These are phyloP conservation scores for Canis aureus DNA, from an alignment of 2,113 vertebrate genomes.

Conservation along the genomic window DNA sequence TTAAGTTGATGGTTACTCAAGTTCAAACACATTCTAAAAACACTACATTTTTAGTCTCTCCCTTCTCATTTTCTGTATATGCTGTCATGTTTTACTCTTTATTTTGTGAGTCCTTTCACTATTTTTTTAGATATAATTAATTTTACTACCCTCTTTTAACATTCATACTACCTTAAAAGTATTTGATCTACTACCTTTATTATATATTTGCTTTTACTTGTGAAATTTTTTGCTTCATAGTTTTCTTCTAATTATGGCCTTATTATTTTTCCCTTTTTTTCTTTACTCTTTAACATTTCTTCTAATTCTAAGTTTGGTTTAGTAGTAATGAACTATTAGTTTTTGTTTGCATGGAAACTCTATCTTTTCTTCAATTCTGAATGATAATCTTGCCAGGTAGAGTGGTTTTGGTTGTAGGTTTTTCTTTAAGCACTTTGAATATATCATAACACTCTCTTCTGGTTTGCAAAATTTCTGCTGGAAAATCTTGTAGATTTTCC, in stretches of 20 bases:
- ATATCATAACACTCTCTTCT: not conserved
- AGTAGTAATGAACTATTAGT: not conserved
- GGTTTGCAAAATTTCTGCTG: not conserved
- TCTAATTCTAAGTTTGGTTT: not conserved
- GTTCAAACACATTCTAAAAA: not conserved
- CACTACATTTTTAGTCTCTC: not conserved
- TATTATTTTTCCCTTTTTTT: not conserved
- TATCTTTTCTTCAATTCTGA: not conserved
- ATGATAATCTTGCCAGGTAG: not conserved
- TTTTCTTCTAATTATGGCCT: not conserved
- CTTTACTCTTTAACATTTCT: not conserved
- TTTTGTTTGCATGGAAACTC: not conserved
- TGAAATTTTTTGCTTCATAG: not conserved
- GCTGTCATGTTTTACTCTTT: not conserved
- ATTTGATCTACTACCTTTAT: not conserved
- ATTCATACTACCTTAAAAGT: not conserved
- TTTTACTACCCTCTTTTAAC: not conserved
- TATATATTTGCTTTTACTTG: not conserved
- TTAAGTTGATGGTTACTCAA: not conserved
- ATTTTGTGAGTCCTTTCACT: not conserved
- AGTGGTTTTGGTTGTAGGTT: not conserved
- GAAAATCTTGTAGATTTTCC: not conserved
- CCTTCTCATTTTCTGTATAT: not conserved
- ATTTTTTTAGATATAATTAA: not conserved
- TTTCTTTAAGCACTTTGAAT: not conserved